Evolutionary conservation across 2,888 invertebrate species (phyloP).

Genomic region (Escarpia spicata): DNA sequence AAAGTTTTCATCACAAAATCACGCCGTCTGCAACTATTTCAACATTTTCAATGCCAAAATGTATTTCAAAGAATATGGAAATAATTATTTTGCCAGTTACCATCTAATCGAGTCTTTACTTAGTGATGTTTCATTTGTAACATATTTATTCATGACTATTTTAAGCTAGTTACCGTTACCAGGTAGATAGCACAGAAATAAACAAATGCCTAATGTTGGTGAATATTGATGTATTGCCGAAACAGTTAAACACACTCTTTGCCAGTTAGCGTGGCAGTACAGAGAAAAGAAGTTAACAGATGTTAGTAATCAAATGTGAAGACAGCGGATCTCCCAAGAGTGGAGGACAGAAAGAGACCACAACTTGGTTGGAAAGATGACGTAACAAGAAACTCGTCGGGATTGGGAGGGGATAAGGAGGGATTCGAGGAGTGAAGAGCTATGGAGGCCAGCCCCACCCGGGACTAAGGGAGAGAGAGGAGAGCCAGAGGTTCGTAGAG

Average conservation of each 20-base stretch:
- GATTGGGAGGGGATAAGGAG: too few species aligned
- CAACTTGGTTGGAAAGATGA: neutral
- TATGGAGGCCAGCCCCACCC: too few species aligned
- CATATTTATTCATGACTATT: neutral
- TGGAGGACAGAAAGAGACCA: neutral
- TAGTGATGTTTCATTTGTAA: neutral
- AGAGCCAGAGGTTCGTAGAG: too few species aligned
- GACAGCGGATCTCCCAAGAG: neutral
- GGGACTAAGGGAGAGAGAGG: too few species aligned
- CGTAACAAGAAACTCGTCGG: too few species aligned
- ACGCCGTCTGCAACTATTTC: neutral
- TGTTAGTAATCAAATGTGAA: neutral
- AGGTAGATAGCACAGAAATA: neutral
- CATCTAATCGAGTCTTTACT: neutral
- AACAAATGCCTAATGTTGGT: neutral
- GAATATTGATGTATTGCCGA: too few species aligned
- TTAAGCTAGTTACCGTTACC: neutral
- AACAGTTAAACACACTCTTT: too few species aligned
- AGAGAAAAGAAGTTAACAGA: neutral
- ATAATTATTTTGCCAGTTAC: neutral
- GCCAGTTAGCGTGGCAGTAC: neutral
- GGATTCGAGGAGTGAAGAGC: too few species aligned
- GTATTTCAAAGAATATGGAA: neutral
- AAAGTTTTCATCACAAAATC: neutral
- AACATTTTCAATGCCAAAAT: neutral